phyloP scores from a whole-genome alignment of 2,113 vertebrate species.

The Orcinus orca region DNA sequence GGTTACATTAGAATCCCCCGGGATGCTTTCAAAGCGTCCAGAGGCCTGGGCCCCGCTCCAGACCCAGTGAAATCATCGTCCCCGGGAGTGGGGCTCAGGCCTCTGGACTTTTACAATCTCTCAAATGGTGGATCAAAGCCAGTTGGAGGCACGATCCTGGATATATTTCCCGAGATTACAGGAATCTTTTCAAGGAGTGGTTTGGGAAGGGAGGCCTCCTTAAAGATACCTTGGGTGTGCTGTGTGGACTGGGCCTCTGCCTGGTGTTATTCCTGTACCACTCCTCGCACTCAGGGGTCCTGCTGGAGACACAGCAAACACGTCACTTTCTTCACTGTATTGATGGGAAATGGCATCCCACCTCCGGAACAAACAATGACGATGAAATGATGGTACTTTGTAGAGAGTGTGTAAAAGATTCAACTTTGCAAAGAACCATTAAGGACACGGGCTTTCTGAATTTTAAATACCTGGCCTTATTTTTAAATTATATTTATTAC shows the following conservation, averaged over 20 bases:
- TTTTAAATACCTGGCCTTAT: not conserved
- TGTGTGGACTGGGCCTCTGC: rapidly evolving
- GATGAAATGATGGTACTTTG: not conserved
- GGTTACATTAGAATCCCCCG: not conserved
- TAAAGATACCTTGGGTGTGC: too few relatives aligned
- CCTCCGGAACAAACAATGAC: rapidly evolving
- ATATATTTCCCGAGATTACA: not conserved
- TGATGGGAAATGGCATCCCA: not conserved
- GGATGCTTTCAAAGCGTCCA: not conserved
- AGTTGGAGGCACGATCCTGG: not conserved
- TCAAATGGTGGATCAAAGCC: not conserved
- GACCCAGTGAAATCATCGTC: not conserved
- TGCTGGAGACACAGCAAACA: not conserved
- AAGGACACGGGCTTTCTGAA: not conserved
- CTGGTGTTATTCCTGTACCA: rapidly evolving
- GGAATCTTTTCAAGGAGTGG: not conserved
- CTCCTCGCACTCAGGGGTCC: not conserved
- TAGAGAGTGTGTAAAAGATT: rapidly evolving
- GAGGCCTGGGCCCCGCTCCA: not conserved
- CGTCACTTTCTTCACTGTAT: not conserved
- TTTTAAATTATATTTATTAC: not conserved
- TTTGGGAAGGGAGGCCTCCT: not conserved
- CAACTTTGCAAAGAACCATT: not conserved
- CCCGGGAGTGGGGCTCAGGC: not conserved
- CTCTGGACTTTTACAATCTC: not conserved